A percentile compares a stretch with the other conserved stretches of the same genome.
phyloP scores from a whole-genome alignment of 2,113 vertebrate genomes.

The Toxostoma redivivum region DNA sequence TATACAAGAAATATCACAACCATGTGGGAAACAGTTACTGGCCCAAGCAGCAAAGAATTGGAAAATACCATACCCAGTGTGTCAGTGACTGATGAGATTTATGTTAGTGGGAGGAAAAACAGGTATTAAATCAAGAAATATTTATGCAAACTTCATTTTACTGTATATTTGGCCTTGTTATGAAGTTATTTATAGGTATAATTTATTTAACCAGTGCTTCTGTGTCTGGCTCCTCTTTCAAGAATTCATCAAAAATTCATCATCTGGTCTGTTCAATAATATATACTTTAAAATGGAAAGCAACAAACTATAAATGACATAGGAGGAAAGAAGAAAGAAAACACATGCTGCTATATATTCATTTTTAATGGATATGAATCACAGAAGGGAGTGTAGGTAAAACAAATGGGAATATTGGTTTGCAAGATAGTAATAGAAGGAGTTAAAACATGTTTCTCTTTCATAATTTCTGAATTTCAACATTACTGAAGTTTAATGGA shows the following conservation, averaged over 20 bases:
- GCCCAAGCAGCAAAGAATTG: background rate
- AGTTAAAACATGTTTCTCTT: background rate
- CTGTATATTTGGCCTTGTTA: constrained; percentile 23
- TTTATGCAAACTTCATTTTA: constrained; percentile 14
- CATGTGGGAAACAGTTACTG: background rate
- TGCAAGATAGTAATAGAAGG: background rate
- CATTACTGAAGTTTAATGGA: background rate
- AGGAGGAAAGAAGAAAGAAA: background rate
- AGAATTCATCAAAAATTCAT: constrained; percentile 41
- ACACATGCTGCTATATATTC: background rate
- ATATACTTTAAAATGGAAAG: constrained; percentile 52
- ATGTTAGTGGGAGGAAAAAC: background rate
- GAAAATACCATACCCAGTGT: background rate
- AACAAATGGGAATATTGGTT: background rate
- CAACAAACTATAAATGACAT: constrained; percentile 12
- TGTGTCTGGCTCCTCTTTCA: constrained; percentile 33
- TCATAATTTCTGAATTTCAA: background rate
- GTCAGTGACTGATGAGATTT: background rate
- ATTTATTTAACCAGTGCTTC: constrained; percentile 37
- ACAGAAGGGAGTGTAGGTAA: background rate
- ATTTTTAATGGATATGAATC: constrained; percentile 34
- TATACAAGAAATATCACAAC: constrained; percentile 3
- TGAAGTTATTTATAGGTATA: constrained; percentile 29
- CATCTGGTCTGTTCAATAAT: constrained; percentile 44
- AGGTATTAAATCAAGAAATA: background rate